phyloP scores from a whole-genome alignment of 1,140 invertebrate genomes.

The Apis laboriosa region DNA sequence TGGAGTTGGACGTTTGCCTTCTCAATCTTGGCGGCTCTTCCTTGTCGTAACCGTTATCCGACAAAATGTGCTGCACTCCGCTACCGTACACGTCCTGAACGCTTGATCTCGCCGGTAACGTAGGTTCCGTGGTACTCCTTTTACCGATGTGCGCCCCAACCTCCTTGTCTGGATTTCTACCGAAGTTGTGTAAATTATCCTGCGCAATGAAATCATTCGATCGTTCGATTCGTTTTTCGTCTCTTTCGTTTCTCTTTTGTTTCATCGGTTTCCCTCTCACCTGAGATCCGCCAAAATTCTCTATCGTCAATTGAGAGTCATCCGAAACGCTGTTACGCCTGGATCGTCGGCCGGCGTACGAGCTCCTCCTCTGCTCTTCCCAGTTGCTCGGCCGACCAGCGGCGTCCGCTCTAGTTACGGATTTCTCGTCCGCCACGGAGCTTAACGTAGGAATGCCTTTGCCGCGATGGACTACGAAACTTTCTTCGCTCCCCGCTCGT shows the following conservation, averaged over 20 bases:
- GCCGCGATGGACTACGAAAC: conserved; percentile 90
- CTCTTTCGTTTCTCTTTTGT: not conserved
- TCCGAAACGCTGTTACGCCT: conserved; percentile 92
- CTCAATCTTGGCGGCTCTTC: conserved; percentile 80
- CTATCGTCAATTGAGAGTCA: conserved; percentile 93
- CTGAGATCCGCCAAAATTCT: conserved; percentile 95
- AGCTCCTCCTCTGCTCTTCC: conserved; percentile 87
- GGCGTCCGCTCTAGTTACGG: conserved; percentile 81
- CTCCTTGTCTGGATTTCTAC: conserved; percentile 90
- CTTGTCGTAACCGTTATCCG: conserved; percentile 84
- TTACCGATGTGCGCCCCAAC: conserved; percentile 83
- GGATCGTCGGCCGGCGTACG: conserved; percentile 90
- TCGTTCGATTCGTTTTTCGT: conserved; percentile 15
- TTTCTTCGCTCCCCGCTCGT: conserved; percentile 82
- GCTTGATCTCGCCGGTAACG: conserved; percentile 85
- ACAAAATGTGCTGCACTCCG: conserved; percentile 82
- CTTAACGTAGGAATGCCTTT: conserved; percentile 89
- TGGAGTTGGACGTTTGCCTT: conserved; percentile 81
- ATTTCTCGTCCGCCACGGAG: conserved; percentile 83
- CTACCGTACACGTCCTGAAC: conserved; percentile 88
- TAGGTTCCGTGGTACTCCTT: conserved; percentile 81
- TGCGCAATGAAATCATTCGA: conserved; percentile 69
- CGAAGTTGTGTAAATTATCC: conserved; percentile 85
- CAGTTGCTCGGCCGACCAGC: conserved; percentile 92
- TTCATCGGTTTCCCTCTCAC: conserved; percentile 67